phyloP scores from a whole-genome alignment of 2,113 vertebrate genomes.

The Pogonocichla stellata region DNA sequence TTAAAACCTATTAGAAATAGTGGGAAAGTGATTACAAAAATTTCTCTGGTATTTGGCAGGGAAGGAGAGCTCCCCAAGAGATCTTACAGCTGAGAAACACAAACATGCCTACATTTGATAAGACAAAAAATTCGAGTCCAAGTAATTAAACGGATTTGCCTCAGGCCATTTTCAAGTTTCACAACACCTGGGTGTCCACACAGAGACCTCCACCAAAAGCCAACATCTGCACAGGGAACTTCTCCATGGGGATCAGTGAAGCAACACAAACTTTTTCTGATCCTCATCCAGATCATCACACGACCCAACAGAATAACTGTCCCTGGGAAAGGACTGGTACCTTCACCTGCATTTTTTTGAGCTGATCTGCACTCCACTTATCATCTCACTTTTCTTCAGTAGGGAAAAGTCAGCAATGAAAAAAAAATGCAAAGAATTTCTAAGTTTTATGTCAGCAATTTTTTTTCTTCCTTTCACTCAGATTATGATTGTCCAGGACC shows the following conservation, averaged over 20 bases:
- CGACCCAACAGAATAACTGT: background rate
- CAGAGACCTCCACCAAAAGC: background rate
- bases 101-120: background rate
- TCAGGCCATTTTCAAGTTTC: background rate
- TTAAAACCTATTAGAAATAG: background rate
- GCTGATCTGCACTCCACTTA: background rate
- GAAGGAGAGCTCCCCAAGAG: background rate
- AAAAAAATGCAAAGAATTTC: background rate
- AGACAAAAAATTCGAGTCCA: background rate
- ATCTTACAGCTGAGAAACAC: fast-evolving
- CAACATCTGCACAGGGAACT: background rate
- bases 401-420: background rate
- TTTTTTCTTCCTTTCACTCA: background rate
- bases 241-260: background rate
- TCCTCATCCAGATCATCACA: background rate
- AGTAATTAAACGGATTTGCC: background rate
- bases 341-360: background rate
- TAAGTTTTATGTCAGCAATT: background rate
- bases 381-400: background rate
- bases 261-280: background rate
- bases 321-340: background rate
- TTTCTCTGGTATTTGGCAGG: background rate
- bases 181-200: background rate
- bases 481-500: background rate
- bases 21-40: background rate